A percentile compares a stretch with the other conserved stretches of the same genome.
phyloP scores from a whole-genome alignment of 2,113 vertebrate genomes.

The Apaloderma vittatum region DNA sequence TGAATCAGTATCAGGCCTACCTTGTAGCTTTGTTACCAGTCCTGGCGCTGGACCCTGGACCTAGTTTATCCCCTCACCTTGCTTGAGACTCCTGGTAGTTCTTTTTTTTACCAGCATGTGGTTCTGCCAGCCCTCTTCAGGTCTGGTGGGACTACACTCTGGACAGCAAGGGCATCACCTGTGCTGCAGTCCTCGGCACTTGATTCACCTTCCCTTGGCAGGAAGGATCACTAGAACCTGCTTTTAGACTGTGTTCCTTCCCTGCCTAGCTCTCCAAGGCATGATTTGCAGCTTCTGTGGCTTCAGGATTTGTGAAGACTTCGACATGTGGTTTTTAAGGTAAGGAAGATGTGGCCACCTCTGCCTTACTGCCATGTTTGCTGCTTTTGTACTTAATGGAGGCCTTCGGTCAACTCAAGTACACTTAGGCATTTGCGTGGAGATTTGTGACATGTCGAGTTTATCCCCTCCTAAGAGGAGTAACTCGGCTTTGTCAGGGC shows the following conservation, averaged over 20 bases:
- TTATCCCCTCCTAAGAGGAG: neutral
- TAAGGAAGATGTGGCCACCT: neutral
- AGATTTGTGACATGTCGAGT: neutral
- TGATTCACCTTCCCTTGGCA: neutral
- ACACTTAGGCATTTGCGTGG: neutral
- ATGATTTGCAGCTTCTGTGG: neutral
- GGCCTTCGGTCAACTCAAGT: neutral
- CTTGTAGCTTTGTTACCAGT: neutral
- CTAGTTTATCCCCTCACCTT: neutral
- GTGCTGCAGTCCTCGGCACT: neutral
- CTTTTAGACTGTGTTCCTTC: neutral
- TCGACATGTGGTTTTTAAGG: neutral
- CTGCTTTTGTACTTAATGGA: neutral
- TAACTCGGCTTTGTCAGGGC: neutral
- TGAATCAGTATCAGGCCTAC: neutral
- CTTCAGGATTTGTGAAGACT: neutral
- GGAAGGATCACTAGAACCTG: neutral
- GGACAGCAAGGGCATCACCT: fast-evolving
- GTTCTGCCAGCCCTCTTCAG: neutral
- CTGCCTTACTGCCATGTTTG: neutral
- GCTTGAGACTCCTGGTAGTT: neutral
- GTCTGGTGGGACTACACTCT: fast-evolving
- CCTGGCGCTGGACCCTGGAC: neutral
- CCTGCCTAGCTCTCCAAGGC: neutral
- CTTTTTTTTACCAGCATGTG: neutral